Percentiles rank a stretch among this genome's conserved stretches.
Conservation (phyloP, 2,888 invertebrate species). For the Dilophus febrilis region DNA sequence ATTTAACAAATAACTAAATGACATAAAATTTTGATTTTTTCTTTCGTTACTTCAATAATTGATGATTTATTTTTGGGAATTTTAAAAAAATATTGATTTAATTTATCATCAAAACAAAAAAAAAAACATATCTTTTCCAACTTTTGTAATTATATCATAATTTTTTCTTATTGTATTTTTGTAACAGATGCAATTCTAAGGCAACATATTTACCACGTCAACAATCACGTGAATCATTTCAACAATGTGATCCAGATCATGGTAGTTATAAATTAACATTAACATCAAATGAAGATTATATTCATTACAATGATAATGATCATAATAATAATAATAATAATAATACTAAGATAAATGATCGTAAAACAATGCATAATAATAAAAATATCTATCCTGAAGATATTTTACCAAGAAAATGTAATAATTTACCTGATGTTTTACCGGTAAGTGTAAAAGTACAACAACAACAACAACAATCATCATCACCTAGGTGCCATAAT, state of each 20-base stretch:
- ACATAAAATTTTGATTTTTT: too few species aligned
- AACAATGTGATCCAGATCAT: slow-evolving; percentile 47
- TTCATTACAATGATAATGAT: slow-evolving; percentile 16
- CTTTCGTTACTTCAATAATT: too few species aligned
- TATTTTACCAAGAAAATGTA: slow-evolving; percentile 15
- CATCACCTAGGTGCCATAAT: slow-evolving; percentile 21
- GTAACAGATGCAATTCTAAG: slow-evolving; percentile 57
- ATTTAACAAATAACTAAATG: too few species aligned
- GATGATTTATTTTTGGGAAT: too few species aligned
- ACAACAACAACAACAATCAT: neutral
- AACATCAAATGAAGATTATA: slow-evolving; percentile 41
- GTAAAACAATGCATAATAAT: slow-evolving; percentile 6
- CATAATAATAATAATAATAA: slow-evolving; percentile 9
- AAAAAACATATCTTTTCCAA: too few species aligned
- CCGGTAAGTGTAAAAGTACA: slow-evolving; percentile 36
- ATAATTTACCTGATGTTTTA: slow-evolving; percentile 36
- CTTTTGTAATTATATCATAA: too few species aligned
- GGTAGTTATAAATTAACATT: slow-evolving; percentile 59
- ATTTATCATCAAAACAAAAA: too few species aligned
- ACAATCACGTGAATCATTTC: slow-evolving; percentile 42
- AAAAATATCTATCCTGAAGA: slow-evolving; percentile 6
- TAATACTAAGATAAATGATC: slow-evolving; percentile 16
- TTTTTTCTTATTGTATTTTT: too few species aligned
- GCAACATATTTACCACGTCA: slow-evolving; percentile 56
- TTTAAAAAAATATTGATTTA: too few species aligned